These are phyloP conservation scores for Petrocephalus microphthalmus DNA, from an alignment of 2,113 vertebrate species.

Conservation along the genomic window DNA sequence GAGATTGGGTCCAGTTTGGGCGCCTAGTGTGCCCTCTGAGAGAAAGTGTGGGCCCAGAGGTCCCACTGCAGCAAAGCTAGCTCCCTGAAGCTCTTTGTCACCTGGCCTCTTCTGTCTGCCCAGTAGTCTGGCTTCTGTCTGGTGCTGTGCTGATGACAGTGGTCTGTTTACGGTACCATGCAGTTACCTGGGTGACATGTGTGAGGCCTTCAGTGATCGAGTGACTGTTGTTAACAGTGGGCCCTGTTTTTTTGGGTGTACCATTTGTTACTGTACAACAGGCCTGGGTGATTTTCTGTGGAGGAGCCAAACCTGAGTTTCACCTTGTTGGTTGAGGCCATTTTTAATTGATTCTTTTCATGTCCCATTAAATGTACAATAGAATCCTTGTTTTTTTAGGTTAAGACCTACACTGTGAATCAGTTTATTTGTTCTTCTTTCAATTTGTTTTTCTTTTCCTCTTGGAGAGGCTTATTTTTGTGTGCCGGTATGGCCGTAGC, in stretches of 20 bases:
- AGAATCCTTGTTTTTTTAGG: not conserved
- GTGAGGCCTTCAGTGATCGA: too few relatives aligned
- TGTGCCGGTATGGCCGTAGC: not conserved
- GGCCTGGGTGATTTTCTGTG: not conserved
- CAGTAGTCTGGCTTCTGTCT: not conserved
- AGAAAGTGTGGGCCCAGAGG: not conserved
- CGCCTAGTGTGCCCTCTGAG: not conserved
- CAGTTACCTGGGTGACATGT: too few relatives aligned
- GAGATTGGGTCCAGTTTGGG: not conserved
- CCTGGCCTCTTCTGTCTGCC: not conserved
- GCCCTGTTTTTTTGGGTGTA: too few relatives aligned
- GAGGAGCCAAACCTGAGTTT: not conserved
- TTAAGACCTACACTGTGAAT: not conserved
- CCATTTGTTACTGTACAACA: not conserved
- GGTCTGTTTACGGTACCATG: too few relatives aligned
- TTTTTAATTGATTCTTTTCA: not conserved
- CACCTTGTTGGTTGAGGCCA: not conserved
- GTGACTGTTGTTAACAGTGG: too few relatives aligned
- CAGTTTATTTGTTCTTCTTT: not conserved
- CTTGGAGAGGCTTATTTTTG: not conserved
- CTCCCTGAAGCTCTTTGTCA: not conserved
- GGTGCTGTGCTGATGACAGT: too few relatives aligned
- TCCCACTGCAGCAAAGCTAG: not conserved
- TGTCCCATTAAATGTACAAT: not conserved
- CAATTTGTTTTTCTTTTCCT: not conserved